phyloP scores from a whole-genome alignment of 2,888 invertebrate genomes.

The Venusia cambrica region DNA sequence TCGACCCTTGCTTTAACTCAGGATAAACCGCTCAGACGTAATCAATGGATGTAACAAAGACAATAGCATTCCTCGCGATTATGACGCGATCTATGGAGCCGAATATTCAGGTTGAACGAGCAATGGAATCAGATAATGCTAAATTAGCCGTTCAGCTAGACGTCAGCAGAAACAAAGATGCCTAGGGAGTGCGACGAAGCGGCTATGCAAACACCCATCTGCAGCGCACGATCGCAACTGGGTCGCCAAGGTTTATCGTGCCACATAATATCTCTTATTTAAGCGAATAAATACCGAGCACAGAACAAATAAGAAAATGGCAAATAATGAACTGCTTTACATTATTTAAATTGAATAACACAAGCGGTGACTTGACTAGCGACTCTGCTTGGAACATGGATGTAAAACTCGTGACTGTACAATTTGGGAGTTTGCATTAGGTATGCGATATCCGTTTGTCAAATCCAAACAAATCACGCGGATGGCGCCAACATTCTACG shows the following conservation, averaged over 20 bases:
- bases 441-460: conserved; percentile 56
- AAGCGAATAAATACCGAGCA: conserved; percentile 42
- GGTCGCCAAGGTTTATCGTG: conserved; percentile 59
- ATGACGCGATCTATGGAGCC: conserved; percentile 61
- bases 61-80: conserved; percentile 57
- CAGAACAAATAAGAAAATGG: conserved; percentile 29
- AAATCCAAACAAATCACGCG: conserved; percentile 50
- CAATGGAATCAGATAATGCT: conserved; percentile 73
- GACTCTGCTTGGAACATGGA: conserved; percentile 37
- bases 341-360: conserved; percentile 29
- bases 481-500: conserved; percentile 62
- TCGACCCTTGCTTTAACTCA: conserved; percentile 41
- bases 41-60: conserved; percentile 43
- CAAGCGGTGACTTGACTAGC: conserved; percentile 23
- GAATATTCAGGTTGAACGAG: conserved; percentile 71
- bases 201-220: conserved; percentile 63
- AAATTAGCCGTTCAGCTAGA: conserved; percentile 68
- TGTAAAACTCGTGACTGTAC: conserved; percentile 52
- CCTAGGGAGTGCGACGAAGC: conserved; percentile 58
- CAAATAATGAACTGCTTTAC: conserved; percentile 30
- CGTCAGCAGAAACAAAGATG: conserved; percentile 66
- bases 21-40: conserved; percentile 34
- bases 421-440: conserved; percentile 53
- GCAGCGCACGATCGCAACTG: conserved; percentile 48
- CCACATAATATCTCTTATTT: conserved; percentile 56